Evolutionary conservation across 2,797 vertebrate genomes (phyloP), one percentile per base, ranked within the genome.

Genomic region (Otus scops): DNA sequence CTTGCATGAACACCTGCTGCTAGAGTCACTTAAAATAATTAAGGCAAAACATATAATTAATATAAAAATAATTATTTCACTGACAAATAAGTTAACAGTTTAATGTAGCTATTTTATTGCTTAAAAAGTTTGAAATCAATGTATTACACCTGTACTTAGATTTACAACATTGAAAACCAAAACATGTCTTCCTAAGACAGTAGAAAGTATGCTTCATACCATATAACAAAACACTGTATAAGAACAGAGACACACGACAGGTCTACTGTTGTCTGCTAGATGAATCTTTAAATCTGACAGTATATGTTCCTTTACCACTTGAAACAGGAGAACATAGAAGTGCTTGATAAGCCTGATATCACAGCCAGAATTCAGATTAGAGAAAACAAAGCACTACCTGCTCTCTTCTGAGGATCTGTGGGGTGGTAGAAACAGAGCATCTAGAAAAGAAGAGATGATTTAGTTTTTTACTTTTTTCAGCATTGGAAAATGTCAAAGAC

Each of bases 1-100:
- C 93, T 96, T 88, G 85, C 89, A 85, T 50, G 80, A 96, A 95
- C 93, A 95, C 85, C 96, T 96, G 96, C 88, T 96, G 64, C 81
- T 82, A 90, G 13, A 95, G 63, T 79, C 43, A 90, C 59, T 93
- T 95, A 83, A 95, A 92, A 88, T 84, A 93, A 91, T 38, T 59
- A 91, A 91, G 67, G 30, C 60, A 94, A 95, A 96, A 88, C 83
- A 92, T 69, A 63, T 50, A 96, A 95, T 94, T 88, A 71, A 90
- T 60, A 84, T 34, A 88, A 92, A 93, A 85, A 87, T 54, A 86
- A 94, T 83, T 67, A 67, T 67, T 90, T 90, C 26, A 32, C 59
- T 59, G 67, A 80, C 36, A 94, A 93, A 85, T 78, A 87, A 56
- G 17, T 82, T 93, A 82, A 59, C 38, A 76, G 48, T 63, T 88